Percentiles rank a stretch among this genome's conserved stretches.
These are phyloP conservation scores for Ibycter americanus DNA, from an alignment of 2,797 vertebrate species.

Conservation along the genomic window DNA sequence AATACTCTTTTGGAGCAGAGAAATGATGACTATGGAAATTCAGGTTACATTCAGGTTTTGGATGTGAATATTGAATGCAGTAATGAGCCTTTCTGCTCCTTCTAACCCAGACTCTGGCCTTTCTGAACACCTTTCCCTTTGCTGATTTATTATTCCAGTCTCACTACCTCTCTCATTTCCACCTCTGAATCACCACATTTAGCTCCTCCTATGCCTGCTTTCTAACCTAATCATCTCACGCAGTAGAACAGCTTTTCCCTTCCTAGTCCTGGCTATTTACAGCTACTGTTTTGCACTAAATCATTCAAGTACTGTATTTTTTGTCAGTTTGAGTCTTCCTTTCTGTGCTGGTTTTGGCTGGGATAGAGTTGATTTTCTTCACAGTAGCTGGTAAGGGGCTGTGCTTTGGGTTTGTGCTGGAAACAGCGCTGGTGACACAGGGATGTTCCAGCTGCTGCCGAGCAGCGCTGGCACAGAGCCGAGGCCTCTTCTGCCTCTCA, in stretches of 20 bases:
- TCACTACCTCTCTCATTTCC: background rate
- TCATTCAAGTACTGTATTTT: background rate
- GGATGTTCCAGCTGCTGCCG: too few relatives aligned
- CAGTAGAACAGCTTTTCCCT: background rate
- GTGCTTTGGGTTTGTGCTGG: too few relatives aligned
- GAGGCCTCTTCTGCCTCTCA: too few relatives aligned
- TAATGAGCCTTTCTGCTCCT: background rate
- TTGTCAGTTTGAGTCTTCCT: background rate
- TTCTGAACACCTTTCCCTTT: background rate
- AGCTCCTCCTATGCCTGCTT: background rate
- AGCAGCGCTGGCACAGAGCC: too few relatives aligned
- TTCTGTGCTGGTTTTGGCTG: background rate
- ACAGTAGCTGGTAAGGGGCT: too few relatives aligned
- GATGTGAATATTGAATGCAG: background rate
- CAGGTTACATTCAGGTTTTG: background rate
- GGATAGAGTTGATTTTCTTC: too few relatives aligned
- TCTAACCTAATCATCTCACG: background rate
- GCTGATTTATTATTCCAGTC: background rate
- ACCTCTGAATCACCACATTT: background rate
- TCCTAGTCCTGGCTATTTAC: background rate
- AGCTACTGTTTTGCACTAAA: background rate
- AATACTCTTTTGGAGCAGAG: background rate
- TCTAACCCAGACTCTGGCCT: background rate
- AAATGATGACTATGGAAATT: background rate
- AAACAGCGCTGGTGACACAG: too few relatives aligned